Conservation (phyloP, 2,113 vertebrate genomes). For the Cyanocitta stelleri region DNA sequence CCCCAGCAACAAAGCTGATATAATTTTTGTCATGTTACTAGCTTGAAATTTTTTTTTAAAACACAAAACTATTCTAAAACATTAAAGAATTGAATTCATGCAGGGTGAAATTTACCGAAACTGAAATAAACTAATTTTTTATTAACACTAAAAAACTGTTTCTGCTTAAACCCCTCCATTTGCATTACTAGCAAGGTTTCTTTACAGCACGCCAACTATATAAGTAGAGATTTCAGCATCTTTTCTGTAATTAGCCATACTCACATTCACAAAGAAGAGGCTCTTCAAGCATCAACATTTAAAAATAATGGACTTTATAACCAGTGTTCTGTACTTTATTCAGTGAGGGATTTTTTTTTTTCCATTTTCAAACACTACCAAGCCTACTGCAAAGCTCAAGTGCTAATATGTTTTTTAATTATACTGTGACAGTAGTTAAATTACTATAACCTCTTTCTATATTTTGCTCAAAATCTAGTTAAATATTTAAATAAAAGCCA, state of each 20-base stretch:
- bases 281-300: background rate
- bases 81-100: background rate
- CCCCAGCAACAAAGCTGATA: background rate
- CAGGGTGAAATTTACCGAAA: background rate
- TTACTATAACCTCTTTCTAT: background rate
- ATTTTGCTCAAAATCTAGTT: background rate
- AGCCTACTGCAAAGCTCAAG: background rate
- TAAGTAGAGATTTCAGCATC: background rate
- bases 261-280: background rate
- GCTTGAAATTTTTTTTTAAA: background rate
- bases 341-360: background rate
- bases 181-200: background rate
- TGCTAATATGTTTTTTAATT: background rate
- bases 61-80: background rate
- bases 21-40: background rate
- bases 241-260: background rate
- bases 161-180: background rate
- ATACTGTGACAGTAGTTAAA: background rate
- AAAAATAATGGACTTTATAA: background rate
- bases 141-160: background rate
- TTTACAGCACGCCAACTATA: background rate
- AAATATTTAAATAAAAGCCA: conserved; percentile 5
- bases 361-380: background rate
- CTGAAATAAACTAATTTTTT: background rate
- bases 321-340: background rate